phyloP scores from a whole-genome alignment of 2,113 vertebrate species.

The Scolopax mira region DNA sequence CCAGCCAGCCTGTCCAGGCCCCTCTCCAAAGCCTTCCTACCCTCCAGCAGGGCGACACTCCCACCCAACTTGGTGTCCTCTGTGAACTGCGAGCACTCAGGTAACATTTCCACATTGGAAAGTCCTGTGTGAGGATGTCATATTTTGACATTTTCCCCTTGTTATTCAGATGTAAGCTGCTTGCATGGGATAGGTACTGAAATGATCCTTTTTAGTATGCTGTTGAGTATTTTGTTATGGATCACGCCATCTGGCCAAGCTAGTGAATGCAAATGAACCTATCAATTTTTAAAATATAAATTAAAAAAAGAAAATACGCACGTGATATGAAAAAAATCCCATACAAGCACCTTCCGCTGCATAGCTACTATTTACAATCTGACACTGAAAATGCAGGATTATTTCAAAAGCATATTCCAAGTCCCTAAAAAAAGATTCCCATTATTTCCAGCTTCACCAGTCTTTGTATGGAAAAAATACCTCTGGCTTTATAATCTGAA shows the following conservation, averaged over 20 bases:
- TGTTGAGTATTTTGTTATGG: conserved; percentile 6
- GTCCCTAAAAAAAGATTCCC: not conserved
- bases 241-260: conserved; percentile 30
- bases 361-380: not conserved
- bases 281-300: conserved; percentile 44
- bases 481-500: conserved; percentile 43
- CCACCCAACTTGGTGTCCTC: too few species aligned
- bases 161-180: not conserved
- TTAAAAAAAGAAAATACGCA: not conserved
- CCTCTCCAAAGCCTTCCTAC: too few species aligned
- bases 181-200: not conserved
- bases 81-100: not conserved
- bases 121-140: not conserved
- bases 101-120: not conserved
- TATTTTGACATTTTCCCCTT: not conserved
- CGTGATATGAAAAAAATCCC: not conserved
- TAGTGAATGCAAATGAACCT: conserved; percentile 6
- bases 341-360: not conserved
- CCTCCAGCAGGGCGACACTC: too few species aligned
- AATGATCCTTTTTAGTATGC: conserved; percentile 57
- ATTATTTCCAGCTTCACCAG: conserved; percentile 1
- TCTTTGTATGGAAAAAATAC: conserved; percentile 58
- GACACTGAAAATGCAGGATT: conserved; percentile 17
- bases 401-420: not conserved
- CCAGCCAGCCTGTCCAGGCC: too few species aligned